A percentile compares a stretch with the other conserved stretches of the same genome.
phyloP scores from a whole-genome alignment of 2,888 invertebrate species.

The Rotaria socialis region DNA sequence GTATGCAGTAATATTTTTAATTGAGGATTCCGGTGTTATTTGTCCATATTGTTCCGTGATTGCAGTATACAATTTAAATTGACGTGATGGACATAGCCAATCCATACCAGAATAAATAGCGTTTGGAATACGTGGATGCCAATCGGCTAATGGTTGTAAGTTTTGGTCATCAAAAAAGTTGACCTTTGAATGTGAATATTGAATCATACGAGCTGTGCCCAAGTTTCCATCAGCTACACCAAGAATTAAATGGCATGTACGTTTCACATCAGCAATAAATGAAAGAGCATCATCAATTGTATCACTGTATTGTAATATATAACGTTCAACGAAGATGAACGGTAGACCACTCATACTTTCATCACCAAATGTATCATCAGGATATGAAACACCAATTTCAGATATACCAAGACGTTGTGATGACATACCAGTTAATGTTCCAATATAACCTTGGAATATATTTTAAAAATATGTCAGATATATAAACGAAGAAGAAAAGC shows the following conservation, averaged over 20 bases:
- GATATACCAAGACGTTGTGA: slow-evolving; percentile 43
- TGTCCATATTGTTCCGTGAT: slow-evolving; percentile 41
- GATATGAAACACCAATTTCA: slow-evolving; percentile 46
- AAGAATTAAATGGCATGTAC: slow-evolving; percentile 45
- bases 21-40: slow-evolving; percentile 42
- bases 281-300: slow-evolving; percentile 43
- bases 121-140: slow-evolving; percentile 46
- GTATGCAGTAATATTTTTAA: slow-evolving; percentile 40
- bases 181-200: slow-evolving; percentile 42
- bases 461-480: too few relatives aligned
- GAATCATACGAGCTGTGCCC: slow-evolving; percentile 43
- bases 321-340: slow-evolving; percentile 44
- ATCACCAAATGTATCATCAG: slow-evolving; percentile 46
- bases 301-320: slow-evolving; percentile 42
- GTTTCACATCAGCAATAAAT: slow-evolving; percentile 30
- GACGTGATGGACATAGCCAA: slow-evolving; percentile 42
- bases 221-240: slow-evolving; percentile 45
- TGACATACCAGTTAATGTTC: slow-evolving; percentile 43
- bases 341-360: slow-evolving; percentile 42
- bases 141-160: slow-evolving; percentile 43
- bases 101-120: slow-evolving; percentile 45
- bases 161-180: slow-evolving; percentile 45
- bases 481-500: not conserved
- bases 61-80: slow-evolving; percentile 10
- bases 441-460: slow-evolving; percentile 34